phyloP scores from a whole-genome alignment of 2,888 invertebrate species.

The Lottia gigantea region DNA sequence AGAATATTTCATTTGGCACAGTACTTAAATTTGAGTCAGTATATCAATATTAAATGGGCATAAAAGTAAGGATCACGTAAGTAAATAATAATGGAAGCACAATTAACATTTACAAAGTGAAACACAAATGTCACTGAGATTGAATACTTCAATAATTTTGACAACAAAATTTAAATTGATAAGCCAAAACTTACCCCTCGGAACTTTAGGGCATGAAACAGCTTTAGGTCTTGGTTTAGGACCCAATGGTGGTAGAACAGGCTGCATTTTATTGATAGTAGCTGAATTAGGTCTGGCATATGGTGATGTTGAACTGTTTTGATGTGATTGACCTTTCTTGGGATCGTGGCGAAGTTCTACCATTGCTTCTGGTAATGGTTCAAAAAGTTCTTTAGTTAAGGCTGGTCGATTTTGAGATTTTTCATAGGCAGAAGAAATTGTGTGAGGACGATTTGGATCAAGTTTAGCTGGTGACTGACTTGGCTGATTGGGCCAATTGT shows the following conservation, averaged over 20 bases:
- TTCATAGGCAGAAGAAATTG: constrained; percentile 91
- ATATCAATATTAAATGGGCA: too few species aligned
- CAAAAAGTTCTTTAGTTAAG: constrained; percentile 87
- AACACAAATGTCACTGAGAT: too few species aligned
- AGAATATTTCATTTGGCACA: too few species aligned
- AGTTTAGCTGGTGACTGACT: constrained; percentile 44
- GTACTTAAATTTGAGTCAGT: too few species aligned
- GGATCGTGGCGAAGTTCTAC: constrained; percentile 34
- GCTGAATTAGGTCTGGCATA: constrained; percentile 51
- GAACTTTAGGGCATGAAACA: constrained; percentile 56
- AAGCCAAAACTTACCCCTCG: constrained; percentile 33
- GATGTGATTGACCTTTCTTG: constrained; percentile 34
- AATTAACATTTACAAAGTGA: too few species aligned
- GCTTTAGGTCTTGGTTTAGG: constrained; percentile 59
- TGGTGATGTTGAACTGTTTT: constrained; percentile 28
- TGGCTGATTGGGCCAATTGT: constrained; percentile 63
- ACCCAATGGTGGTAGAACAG: constrained; percentile 59
- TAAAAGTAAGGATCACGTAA: too few species aligned
- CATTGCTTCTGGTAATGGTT: constrained; percentile 75
- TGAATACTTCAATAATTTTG: constrained; percentile 15
- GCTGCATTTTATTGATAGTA: constrained; percentile 60
- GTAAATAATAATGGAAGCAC: too few species aligned
- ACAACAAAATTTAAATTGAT: background rate
- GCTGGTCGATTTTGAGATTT: constrained; percentile 82
- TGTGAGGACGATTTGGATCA: constrained; percentile 83